phyloP scores from a whole-genome alignment of 2,888 invertebrate species.

The Xanthia togata region DNA sequence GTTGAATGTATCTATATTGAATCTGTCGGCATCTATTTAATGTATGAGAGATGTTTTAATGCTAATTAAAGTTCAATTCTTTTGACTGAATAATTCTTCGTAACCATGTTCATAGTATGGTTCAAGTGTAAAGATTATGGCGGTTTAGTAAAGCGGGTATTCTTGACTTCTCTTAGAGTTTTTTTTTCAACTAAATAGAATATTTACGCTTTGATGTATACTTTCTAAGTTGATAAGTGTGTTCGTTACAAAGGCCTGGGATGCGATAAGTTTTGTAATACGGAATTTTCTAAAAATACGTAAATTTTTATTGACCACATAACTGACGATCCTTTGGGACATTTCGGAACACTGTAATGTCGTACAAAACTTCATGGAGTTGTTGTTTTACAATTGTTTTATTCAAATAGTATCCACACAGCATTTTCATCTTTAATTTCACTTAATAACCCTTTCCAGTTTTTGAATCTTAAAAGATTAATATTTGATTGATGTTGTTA shows the following conservation, averaged over 20 bases:
- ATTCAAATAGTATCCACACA: not conserved
- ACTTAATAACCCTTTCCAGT: not conserved
- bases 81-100: conserved; percentile 18
- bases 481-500: conserved; percentile 32
- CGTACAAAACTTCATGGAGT: too few species aligned
- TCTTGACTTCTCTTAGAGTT: not conserved
- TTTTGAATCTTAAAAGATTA: not conserved
- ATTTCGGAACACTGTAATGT: not conserved
- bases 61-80: not conserved
- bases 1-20: conserved; percentile 41
- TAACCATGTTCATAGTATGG: too few species aligned
- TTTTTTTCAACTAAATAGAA: not conserved
- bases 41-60: conserved; percentile 11
- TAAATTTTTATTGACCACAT: not conserved
- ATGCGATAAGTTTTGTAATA: not conserved
- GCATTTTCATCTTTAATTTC: conserved; percentile 3
- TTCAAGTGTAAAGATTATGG: conserved; percentile 12
- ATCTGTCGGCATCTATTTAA: conserved; percentile 39
- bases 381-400: not conserved
- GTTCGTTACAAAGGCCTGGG: not conserved
- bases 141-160: not conserved
- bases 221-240: not conserved
- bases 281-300: not conserved
- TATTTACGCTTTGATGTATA: not conserved
- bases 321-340: not conserved